A percentile compares a stretch with the other conserved stretches of the same genome.
phyloP scores from a whole-genome alignment of 2,113 vertebrate genomes.

The Pipa parva region DNA sequence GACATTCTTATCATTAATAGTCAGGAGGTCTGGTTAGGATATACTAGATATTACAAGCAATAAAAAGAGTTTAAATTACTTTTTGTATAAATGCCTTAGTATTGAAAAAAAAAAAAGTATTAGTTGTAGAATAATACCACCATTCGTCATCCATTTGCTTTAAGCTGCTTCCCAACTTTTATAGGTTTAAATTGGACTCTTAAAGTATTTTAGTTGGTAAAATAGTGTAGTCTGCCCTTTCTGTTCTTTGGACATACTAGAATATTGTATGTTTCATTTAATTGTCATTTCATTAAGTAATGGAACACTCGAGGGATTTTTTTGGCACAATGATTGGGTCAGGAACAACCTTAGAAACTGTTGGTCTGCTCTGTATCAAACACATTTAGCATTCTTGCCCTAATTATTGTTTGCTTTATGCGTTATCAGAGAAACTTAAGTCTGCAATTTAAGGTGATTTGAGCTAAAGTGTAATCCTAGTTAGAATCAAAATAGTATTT shows the following conservation, averaged over 20 bases:
- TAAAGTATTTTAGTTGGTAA: slow-evolving; percentile 26
- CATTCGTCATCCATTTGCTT: not conserved
- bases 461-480: slow-evolving; percentile 1
- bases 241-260: not conserved
- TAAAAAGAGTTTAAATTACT: not conserved
- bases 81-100: not conserved
- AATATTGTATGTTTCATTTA: slow-evolving; percentile 1
- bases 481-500: slow-evolving; percentile 18
- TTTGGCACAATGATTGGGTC: slow-evolving; percentile 37
- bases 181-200: slow-evolving; percentile 25
- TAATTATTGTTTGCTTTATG: slow-evolving; percentile 22
- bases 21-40: no score
- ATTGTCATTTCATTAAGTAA: slow-evolving; percentile 47
- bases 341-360: slow-evolving; percentile 37
- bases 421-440: slow-evolving; percentile 24
- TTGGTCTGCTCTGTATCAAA: slow-evolving; percentile 22
- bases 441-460: slow-evolving; percentile 11
- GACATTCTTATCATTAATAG: no score
- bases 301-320: slow-evolving; percentile 50
- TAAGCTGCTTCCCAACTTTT: slow-evolving; percentile 32
- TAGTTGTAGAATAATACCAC: slow-evolving; percentile 21
- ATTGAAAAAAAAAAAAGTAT: not conserved
- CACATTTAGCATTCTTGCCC: slow-evolving; percentile 2
- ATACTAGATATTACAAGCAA: no score
- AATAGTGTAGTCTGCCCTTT: slow-evolving; percentile 1